Percentiles rank a stretch among this genome's conserved stretches.
These are phyloP conservation scores for Pseudomyrmex concolor DNA, from an alignment of 1,140 invertebrate genomes.

Conservation along the genomic window DNA sequence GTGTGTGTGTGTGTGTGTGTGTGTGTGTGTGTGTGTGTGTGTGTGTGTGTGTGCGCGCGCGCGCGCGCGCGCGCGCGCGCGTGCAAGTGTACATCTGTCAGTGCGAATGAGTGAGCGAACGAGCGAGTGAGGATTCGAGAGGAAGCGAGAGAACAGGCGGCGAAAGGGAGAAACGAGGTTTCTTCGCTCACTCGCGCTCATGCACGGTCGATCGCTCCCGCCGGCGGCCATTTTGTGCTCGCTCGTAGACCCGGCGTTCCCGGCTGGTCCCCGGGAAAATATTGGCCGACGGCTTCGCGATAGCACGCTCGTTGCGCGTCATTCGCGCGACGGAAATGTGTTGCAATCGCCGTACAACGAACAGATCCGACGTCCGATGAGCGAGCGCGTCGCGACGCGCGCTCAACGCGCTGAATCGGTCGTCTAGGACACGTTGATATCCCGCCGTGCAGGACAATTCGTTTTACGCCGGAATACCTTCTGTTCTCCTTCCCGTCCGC, in stretches of 20 bases:
- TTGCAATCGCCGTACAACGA: slow-evolving; percentile 34
- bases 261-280: slow-evolving; percentile 76
- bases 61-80: no score
- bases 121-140: slow-evolving; percentile 30
- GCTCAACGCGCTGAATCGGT: background rate
- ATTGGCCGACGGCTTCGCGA: slow-evolving; percentile 75
- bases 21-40: no score
- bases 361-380: slow-evolving; percentile 13
- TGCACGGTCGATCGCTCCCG: slow-evolving; percentile 80
- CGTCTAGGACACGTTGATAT: background rate
- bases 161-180: slow-evolving; percentile 61
- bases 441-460: slow-evolving; percentile 60
- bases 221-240: slow-evolving; percentile 82
- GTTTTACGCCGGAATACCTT: slow-evolving; percentile 58
- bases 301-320: background rate
- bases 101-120: slow-evolving; percentile 37
- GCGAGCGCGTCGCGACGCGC: slow-evolving; percentile 21
- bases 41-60: background rate
- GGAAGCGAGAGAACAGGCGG: slow-evolving; percentile 24
- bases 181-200: slow-evolving; percentile 69
- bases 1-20: no score
- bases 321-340: slow-evolving; percentile 48
- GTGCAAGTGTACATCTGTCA: background rate
- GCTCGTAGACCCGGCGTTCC: slow-evolving; percentile 75
- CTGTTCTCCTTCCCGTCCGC: slow-evolving; percentile 52